Percentiles rank a stretch among this genome's conserved stretches.
Conservation (phyloP, 1,140 invertebrate genomes). For the Drosophila ercepeae region DNA sequence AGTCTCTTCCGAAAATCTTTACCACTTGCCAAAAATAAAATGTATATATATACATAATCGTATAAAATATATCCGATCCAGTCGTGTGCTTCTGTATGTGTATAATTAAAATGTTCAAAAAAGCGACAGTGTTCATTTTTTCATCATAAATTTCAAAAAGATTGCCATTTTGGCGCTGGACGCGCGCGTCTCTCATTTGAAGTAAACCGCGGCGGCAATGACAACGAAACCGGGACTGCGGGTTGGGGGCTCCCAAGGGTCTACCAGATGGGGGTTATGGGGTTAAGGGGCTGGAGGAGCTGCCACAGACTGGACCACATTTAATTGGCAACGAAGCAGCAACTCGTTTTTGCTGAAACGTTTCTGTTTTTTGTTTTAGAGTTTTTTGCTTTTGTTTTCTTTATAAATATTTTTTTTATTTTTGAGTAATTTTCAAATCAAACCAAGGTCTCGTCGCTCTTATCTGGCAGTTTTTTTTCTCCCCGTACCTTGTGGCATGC, state of each 20-base stretch:
- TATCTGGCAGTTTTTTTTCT: conserved; percentile 35
- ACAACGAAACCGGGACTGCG: conserved; percentile 40
- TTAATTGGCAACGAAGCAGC: conserved; percentile 61
- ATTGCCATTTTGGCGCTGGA: conserved; percentile 73
- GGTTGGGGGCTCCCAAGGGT: not conserved
- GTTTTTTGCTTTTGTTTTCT: conserved; percentile 1
- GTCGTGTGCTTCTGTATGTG: conserved; percentile 17
- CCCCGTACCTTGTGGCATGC: conserved; percentile 42
- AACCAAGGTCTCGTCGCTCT: conserved; percentile 64
- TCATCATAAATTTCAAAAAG: conserved; percentile 81
- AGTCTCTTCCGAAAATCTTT: conserved; percentile 31
- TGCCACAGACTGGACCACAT: conserved; percentile 54
- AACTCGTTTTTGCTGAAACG: conserved; percentile 50
- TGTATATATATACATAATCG: not conserved
- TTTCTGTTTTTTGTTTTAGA: conserved; percentile 4
- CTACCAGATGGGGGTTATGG: not conserved
- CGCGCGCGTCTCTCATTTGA: conserved; percentile 73
- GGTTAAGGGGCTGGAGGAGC: not conserved
- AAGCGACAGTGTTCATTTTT: conserved; percentile 81
- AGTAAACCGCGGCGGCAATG: conserved; percentile 76
- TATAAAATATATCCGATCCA: conserved; percentile 3
- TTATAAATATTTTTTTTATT: conserved; percentile 26
- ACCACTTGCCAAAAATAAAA: not conserved
- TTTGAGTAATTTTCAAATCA: conserved; percentile 77
- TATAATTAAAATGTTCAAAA: conserved; percentile 82